A percentile compares a stretch with the other conserved stretches of the same genome.
These are phyloP conservation scores for Urocynchramus pylzowi DNA, from an alignment of 2,113 vertebrate genomes.

Conservation along the genomic window DNA sequence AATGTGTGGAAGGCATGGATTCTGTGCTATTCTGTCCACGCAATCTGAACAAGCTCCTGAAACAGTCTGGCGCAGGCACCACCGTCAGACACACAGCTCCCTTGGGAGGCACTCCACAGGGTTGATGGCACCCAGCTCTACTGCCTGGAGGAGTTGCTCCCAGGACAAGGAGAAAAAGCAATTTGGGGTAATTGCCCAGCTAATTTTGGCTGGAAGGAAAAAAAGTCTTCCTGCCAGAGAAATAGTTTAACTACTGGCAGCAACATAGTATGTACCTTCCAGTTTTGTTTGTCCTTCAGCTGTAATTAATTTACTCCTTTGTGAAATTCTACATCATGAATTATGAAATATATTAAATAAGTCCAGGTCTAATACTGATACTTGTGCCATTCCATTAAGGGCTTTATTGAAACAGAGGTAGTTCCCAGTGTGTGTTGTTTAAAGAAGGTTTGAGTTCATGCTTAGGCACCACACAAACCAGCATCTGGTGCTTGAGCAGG, in stretches of 20 bases:
- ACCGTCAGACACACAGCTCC: background rate
- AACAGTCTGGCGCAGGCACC: background rate
- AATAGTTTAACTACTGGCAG: slow-evolving; percentile 9
- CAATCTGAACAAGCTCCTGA: background rate
- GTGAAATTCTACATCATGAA: slow-evolving; percentile 33
- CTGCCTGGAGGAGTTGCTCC: background rate
- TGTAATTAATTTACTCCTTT: slow-evolving; percentile 16
- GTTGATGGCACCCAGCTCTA: background rate
- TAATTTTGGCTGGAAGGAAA: background rate
- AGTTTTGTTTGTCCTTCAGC: background rate
- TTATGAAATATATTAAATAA: slow-evolving; percentile 30
- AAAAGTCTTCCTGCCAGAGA: background rate
- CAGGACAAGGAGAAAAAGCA: background rate
- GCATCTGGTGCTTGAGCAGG: background rate
- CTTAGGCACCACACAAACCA: background rate
- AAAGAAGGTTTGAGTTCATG: background rate
- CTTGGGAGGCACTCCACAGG: background rate
- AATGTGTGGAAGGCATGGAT: background rate
- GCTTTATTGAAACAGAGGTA: background rate
- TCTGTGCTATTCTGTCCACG: background rate
- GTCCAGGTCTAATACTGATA: background rate
- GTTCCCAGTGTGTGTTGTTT: background rate
- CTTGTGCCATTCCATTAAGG: background rate
- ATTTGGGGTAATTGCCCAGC: background rate
- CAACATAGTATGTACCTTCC: background rate